Evolutionary conservation across 2,113 vertebrate genomes (phyloP).

Genomic region (Cephalopholis sonnerati): DNA sequence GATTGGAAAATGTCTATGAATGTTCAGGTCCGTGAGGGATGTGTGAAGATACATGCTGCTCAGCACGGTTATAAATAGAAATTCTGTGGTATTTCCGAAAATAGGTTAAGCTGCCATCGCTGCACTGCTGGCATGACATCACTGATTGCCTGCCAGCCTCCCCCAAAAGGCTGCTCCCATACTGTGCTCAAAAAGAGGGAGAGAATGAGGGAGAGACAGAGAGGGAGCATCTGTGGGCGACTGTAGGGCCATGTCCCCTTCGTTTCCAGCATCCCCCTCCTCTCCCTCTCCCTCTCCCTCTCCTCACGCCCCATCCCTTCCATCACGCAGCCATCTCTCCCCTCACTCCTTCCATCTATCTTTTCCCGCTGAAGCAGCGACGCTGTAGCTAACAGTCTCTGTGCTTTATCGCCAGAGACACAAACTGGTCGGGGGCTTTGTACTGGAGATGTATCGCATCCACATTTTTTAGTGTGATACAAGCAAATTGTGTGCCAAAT

Average conservation of each 20-base stretch:
- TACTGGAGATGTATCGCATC: conserved; percentile 59
- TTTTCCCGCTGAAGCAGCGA: conserved; percentile 41
- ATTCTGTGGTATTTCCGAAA: conserved; percentile 87
- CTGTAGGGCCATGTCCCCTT: conserved; percentile 48
- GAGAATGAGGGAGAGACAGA: conserved; percentile 33
- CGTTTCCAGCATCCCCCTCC: conserved; percentile 38
- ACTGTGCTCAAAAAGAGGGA: conserved; percentile 61
- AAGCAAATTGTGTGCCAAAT: conserved; percentile 55
- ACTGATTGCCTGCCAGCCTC: conserved; percentile 83
- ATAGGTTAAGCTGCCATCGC: conserved; percentile 89
- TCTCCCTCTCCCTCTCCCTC: conserved; percentile 1
- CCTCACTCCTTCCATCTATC: conserved; percentile 60
- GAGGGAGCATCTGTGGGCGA: conserved; percentile 72
- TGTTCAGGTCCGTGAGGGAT: conserved; percentile 75
- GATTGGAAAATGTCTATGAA: conserved; percentile 62
- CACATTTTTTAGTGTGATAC: conserved; percentile 43
- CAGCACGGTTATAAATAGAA: conserved; percentile 87
- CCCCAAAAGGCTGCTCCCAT: conserved; percentile 77
- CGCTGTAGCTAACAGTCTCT: conserved; percentile 64
- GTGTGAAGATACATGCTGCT: conserved; percentile 80
- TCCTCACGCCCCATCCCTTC: conserved; percentile 47
- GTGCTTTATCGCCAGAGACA: conserved; percentile 70
- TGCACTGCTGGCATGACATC: conserved; percentile 87
- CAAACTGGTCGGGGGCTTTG: conserved; percentile 68
- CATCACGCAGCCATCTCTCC: conserved; percentile 52